Conservation (phyloP, 2,888 invertebrate species). For the Agrochola lota region DNA sequence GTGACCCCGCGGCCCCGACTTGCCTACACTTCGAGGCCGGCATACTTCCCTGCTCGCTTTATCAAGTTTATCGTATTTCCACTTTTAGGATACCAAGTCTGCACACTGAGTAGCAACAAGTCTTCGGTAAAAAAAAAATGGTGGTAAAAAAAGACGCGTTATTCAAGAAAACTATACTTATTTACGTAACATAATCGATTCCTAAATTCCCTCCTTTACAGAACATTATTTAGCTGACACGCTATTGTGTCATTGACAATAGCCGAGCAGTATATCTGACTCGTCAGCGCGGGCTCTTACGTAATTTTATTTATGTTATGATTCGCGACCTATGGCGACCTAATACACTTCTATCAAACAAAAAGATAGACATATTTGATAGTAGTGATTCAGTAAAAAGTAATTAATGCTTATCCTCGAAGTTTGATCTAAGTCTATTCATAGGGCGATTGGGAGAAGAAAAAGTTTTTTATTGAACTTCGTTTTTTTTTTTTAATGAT, state of each 20-base stretch:
- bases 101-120: constrained; percentile 21
- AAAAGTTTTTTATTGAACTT: too few species aligned
- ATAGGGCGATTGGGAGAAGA: background rate
- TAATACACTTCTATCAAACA: constrained; percentile 15
- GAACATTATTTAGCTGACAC: constrained; percentile 24
- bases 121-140: constrained; percentile 13
- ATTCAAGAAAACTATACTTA: background rate
- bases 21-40: constrained; percentile 77
- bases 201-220: constrained; percentile 6
- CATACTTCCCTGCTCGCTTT: constrained; percentile 77
- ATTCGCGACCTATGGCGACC: constrained; percentile 18
- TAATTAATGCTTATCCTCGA: background rate
- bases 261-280: constrained; percentile 1
- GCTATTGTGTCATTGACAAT: constrained; percentile 32
- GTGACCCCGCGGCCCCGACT: constrained; percentile 87
- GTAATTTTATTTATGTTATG: constrained; percentile 29
- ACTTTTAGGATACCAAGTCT: constrained; percentile 49
- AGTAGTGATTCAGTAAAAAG: background rate
- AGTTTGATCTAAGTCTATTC: background rate
- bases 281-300: constrained; percentile 6
- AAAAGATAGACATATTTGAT: background rate
- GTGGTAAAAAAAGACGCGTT: background rate
- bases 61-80: constrained; percentile 64
- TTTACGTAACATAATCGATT: constrained; percentile 16
- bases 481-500: background rate